Conservation (phyloP, 2,797 vertebrate species). For the Myripristis jacobus region DNA sequence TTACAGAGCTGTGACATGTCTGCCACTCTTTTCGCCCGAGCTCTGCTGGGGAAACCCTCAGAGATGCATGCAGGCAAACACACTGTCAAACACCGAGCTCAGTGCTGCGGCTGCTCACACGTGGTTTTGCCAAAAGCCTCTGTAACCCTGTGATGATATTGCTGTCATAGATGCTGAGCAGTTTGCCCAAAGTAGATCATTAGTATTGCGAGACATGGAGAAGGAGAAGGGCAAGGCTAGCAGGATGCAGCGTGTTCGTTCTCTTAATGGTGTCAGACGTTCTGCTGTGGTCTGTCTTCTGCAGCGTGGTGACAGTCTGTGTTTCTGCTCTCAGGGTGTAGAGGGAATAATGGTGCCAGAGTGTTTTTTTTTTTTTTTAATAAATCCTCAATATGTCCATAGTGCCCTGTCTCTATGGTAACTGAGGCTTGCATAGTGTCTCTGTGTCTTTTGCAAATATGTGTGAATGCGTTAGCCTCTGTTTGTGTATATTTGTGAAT, state of each 20-base stretch:
- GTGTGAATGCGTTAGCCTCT: slow-evolving; percentile 25
- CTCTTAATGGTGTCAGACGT: slow-evolving; percentile 21
- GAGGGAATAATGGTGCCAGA: slow-evolving; percentile 67
- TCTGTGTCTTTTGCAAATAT: background rate
- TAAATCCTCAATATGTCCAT: slow-evolving; percentile 78
- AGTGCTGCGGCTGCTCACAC: slow-evolving; percentile 17
- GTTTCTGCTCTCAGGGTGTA: slow-evolving; percentile 53
- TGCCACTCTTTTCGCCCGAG: slow-evolving; percentile 13
- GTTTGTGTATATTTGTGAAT: slow-evolving; percentile 13
- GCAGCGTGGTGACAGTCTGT: slow-evolving; percentile 54
- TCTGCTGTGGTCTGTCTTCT: slow-evolving; percentile 32
- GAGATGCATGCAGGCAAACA: slow-evolving; percentile 28
- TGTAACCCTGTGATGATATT: slow-evolving; percentile 18
- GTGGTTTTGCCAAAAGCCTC: slow-evolving; percentile 6
- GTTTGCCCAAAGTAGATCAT: slow-evolving; percentile 31
- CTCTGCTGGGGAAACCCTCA: slow-evolving; percentile 11
- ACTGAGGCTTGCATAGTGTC: slow-evolving; percentile 68
- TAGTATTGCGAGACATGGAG: slow-evolving; percentile 36
- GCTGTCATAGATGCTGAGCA: slow-evolving; percentile 29
- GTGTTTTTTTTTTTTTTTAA: slow-evolving; percentile 66
- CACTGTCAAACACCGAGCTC: background rate
- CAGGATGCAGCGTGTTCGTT: slow-evolving; percentile 3
- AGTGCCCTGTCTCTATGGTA: slow-evolving; percentile 83
- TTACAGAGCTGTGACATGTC: slow-evolving; percentile 27
- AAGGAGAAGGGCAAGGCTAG: background rate